phyloP scores from a whole-genome alignment of 2,888 invertebrate genomes.

The Diadegma fenestrale region DNA sequence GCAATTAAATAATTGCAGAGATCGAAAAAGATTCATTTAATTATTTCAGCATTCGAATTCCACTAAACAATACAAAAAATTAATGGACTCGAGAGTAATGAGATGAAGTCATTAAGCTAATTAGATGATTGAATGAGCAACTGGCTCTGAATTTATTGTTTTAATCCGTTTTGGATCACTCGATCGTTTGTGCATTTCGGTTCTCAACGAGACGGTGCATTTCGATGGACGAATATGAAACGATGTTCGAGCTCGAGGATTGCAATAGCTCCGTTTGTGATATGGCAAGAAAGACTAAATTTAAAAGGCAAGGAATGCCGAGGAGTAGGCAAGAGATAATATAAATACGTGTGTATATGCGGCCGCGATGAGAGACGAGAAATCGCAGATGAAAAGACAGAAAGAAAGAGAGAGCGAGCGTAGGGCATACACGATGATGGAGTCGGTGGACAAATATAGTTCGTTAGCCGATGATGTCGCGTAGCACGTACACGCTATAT shows the following conservation, averaged over 20 bases:
- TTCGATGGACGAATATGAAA: constrained; percentile 23
- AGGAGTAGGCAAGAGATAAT: constrained; percentile 33
- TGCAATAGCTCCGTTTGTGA: constrained; percentile 1
- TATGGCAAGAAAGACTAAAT: constrained; percentile 21
- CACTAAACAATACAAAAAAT: not conserved
- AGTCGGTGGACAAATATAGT: constrained; percentile 81
- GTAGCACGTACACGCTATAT: constrained; percentile 46
- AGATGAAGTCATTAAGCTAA: not conserved
- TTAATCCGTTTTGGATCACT: not conserved
- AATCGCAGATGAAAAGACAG: constrained; percentile 48
- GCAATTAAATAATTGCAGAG: not conserved
- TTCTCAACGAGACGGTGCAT: not conserved
- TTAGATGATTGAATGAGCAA: not conserved
- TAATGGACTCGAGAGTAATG: not conserved
- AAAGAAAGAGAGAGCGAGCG: constrained; percentile 45
- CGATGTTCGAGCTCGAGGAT: constrained; percentile 2
- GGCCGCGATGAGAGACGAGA: constrained; percentile 53
- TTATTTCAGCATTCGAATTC: not conserved
- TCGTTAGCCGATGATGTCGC: constrained; percentile 80
- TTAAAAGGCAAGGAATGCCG: constrained; percentile 31
- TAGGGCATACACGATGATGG: constrained; percentile 58
- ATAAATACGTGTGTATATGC: constrained; percentile 26
- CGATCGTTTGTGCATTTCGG: not conserved
- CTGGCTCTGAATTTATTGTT: not conserved
- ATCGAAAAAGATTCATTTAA: not conserved